These are phyloP conservation scores for Dioctria rufipes DNA, from an alignment of 2,888 invertebrate species.

Conservation along the genomic window DNA sequence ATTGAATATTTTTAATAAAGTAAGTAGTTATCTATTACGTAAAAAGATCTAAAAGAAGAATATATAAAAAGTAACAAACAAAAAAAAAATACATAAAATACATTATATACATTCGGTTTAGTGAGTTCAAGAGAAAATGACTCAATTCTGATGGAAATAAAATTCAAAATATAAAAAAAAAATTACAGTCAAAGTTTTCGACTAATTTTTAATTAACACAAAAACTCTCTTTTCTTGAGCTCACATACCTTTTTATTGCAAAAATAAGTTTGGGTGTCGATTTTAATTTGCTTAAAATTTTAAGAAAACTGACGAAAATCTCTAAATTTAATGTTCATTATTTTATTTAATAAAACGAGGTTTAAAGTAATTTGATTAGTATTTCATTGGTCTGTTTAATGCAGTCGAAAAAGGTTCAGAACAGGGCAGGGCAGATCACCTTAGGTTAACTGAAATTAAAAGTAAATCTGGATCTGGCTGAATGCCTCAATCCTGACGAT, in stretches of 20 bases:
- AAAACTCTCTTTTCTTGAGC: slow-evolving; percentile 31
- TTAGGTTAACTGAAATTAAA: too few species aligned
- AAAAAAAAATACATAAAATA: background rate
- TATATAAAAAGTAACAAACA: background rate
- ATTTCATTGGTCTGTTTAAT: too few species aligned
- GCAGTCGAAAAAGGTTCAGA: too few species aligned
- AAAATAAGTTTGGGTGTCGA: slow-evolving; percentile 29
- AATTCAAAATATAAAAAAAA: slow-evolving; percentile 10
- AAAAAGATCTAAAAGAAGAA: slow-evolving; percentile 1
- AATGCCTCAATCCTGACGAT: too few species aligned
- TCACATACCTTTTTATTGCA: background rate
- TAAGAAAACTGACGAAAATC: slow-evolving; percentile 17
- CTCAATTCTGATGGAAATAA: background rate
- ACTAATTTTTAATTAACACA: background rate
- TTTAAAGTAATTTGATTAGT: background rate
- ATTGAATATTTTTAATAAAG: slow-evolving; percentile 32
- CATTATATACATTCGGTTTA: background rate
- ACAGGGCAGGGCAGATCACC: too few species aligned
- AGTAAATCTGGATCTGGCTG: too few species aligned
- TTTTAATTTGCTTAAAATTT: slow-evolving; percentile 36
- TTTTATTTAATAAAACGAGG: slow-evolving; percentile 39
- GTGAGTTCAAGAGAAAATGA: slow-evolving; percentile 28
- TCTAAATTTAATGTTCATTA: slow-evolving; percentile 42
- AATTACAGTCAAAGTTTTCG: background rate
- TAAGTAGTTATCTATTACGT: slow-evolving; percentile 42